Conservation (phyloP, 2,888 invertebrate genomes). For the Meteorus colon region DNA sequence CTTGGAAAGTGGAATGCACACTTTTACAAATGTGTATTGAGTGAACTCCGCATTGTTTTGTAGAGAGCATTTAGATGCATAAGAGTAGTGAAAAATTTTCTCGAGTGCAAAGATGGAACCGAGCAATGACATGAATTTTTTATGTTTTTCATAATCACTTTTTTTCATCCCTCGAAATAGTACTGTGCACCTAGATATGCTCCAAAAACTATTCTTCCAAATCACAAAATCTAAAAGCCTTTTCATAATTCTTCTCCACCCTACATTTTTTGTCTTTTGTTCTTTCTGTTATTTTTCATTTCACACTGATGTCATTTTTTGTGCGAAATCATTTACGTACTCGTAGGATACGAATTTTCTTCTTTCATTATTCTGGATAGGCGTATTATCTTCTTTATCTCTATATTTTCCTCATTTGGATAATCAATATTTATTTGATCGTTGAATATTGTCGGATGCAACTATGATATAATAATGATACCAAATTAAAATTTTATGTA, state of each 20-base stretch:
- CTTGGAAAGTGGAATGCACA: not conserved
- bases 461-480: not conserved
- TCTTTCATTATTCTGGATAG: constrained; percentile 52
- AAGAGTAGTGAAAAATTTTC: not conserved
- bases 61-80: not conserved
- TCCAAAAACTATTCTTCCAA: not conserved
- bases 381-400: constrained; percentile 42
- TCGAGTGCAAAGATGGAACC: not conserved
- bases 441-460: not conserved
- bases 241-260: not conserved
- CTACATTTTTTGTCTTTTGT: not conserved
- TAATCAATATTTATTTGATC: not conserved
- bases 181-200: not conserved
- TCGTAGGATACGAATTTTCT: constrained; percentile 51
- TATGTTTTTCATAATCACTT: constrained; percentile 1
- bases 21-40: not conserved
- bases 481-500: not conserved
- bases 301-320: constrained; percentile 41
- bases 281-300: not conserved
- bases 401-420: constrained; percentile 19
- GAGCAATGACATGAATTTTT: not conserved
- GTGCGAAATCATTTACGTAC: constrained; percentile 56
- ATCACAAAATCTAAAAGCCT: constrained; percentile 11
- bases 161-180: not conserved
- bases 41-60: not conserved